Evolutionary conservation across 1,140 invertebrate species (phyloP), one percentile per base, ranked within the genome.

Genomic region (Bombus ignitus): DNA sequence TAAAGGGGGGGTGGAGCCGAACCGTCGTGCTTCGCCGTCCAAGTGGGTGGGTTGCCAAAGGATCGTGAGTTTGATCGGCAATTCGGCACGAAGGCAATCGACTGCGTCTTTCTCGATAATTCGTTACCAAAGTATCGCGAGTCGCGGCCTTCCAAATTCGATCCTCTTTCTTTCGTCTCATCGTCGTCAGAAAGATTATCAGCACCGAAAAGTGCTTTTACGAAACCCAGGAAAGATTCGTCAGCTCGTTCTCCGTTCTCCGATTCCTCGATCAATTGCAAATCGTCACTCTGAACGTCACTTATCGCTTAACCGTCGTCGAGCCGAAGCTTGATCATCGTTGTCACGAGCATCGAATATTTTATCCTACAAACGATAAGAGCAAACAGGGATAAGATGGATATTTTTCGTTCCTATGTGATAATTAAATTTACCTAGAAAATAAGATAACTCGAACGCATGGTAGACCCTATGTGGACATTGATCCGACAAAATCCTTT

Each of bases 21-120:
- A 85, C 90, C 87, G 89, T 89, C 86, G 87, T 89, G 90, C 92
- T 91, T 87, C 87, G 89, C 89, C 90, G 87, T 88, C 90, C 86
- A 92, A 93, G 93, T 93, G 93, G 93, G 92, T 94, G 93, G 93
- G 90, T 93, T 93, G 90, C 86, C 82, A 83, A 90, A 92, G 88
- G 89, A 94, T 94, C 92, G 92, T 93, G 93, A 94, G 94, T 94
- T 94, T 95, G 94, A 95, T 95, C 93, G 92, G 91, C 92, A 92
- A 94, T 94, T 92, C 91, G 87, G 90, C 74, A 81, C 79, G 80
- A 76, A 85, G 53, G 35, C 5, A 8, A 72, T 59, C 59, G 81
- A 75, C 81, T 76, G 72, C 79, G 71, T 68, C 71, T 72, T 81
- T 57, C 47, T 68, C 79, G 53, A 72, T 42, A 71, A 28, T 68